Conservation (phyloP, 2,113 vertebrate genomes). For the Rallus limicola region DNA sequence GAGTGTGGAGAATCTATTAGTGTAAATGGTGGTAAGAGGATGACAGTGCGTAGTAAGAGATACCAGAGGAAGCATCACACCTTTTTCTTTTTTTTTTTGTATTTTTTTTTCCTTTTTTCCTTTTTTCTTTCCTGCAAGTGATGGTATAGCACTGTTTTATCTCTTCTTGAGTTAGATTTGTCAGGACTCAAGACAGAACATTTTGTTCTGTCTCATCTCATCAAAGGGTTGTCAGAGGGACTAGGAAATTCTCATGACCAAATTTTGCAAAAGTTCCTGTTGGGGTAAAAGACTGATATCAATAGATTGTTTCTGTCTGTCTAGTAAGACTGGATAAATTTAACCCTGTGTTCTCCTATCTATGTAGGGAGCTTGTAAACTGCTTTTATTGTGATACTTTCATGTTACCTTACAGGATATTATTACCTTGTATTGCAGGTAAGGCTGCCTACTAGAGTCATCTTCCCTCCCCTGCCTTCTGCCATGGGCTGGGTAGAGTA, state of each 20-base stretch:
- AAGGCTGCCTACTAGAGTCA: neutral
- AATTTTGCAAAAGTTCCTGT: neutral
- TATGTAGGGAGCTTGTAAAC: neutral
- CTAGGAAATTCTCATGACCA: neutral
- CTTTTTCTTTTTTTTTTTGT: too few species aligned
- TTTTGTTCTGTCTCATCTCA: neutral
- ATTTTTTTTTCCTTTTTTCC: too few species aligned
- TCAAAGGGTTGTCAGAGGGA: neutral
- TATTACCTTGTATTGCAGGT: neutral
- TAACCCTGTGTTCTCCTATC: neutral
- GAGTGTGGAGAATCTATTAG: neutral
- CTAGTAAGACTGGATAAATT: neutral
- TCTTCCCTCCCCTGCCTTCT: neutral
- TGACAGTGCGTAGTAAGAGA: neutral
- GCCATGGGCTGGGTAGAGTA: neutral
- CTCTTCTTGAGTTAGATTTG: neutral
- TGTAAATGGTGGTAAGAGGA: neutral
- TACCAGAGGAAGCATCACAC: neutral
- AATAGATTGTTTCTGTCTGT: neutral
- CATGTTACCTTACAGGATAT: neutral
- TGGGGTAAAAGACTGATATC: neutral
- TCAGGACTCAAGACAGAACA: neutral
- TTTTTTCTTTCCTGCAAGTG: neutral
- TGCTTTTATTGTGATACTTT: neutral
- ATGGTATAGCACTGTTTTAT: neutral